Conservation (phyloP, 2,113 vertebrate genomes). For the Camelus bactrianus region DNA sequence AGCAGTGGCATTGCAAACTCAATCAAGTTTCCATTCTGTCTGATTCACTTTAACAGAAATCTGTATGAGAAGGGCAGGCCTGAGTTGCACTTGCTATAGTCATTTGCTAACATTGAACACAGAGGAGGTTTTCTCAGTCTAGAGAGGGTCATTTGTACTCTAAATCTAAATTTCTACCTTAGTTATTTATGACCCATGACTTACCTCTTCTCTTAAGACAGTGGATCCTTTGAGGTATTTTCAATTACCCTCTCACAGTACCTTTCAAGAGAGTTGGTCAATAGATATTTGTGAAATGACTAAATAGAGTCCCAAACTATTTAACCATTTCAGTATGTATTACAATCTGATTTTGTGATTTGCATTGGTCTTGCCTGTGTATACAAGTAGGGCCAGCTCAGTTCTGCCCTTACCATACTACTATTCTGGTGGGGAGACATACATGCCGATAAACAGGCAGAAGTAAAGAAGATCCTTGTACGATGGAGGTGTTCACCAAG, state of each 20-base stretch:
- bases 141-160: slow-evolving; percentile 14
- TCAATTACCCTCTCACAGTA: slow-evolving; percentile 14
- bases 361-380: not conserved
- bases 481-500: not conserved
- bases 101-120: slow-evolving; percentile 16
- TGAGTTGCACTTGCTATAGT: not conserved
- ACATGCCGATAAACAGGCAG: not conserved
- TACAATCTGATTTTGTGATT: not conserved
- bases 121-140: slow-evolving; percentile 26
- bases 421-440: slow-evolving; percentile 9
- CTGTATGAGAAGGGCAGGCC: not conserved
- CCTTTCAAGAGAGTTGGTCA: slow-evolving; percentile 52
- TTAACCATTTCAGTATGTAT: slow-evolving; percentile 24
- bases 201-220: slow-evolving; percentile 27
- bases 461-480: not conserved
- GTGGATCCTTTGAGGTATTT: slow-evolving; percentile 26
- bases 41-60: slow-evolving; percentile 60
- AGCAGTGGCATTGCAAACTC: not conserved
- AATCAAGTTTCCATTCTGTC: slow-evolving; percentile 58
- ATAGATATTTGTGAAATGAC: slow-evolving; percentile 19
- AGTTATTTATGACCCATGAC: not conserved
- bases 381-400: not conserved
- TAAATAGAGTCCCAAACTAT: not conserved
- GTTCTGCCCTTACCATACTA: not conserved
- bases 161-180: slow-evolving; percentile 5